A percentile compares a stretch with the other conserved stretches of the same genome.
Evolutionary conservation across 2,888 invertebrate genomes (phyloP).

Genomic region (Catocala sponsa): DNA sequence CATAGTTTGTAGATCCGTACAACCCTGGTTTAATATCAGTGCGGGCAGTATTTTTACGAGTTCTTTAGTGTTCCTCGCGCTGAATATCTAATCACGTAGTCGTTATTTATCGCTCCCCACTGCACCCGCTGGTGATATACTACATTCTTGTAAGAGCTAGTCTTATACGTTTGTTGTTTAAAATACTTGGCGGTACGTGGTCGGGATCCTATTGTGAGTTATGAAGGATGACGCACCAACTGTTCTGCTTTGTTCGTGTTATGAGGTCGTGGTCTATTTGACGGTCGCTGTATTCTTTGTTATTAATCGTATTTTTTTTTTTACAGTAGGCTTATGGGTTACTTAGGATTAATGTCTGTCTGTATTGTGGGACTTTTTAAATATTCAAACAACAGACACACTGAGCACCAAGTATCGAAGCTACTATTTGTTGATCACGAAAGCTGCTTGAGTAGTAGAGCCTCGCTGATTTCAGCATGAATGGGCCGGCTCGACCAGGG

Average conservation of each 20-base stretch:
- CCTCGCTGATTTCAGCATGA: too few species aligned
- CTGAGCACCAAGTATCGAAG: too few species aligned
- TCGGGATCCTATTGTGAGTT: slow-evolving; percentile 29
- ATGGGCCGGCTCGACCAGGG: too few species aligned
- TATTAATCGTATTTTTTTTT: too few species aligned
- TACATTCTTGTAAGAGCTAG: slow-evolving; percentile 24
- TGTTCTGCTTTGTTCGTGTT: not conserved
- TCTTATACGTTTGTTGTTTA: slow-evolving; percentile 42
- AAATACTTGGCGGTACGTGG: slow-evolving; percentile 37
- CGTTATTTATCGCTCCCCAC: slow-evolving; percentile 51
- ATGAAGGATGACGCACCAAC: slow-evolving; percentile 14
- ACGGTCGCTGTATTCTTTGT: too few species aligned
- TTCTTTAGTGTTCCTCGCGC: slow-evolving; percentile 57
- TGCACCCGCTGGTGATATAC: slow-evolving; percentile 12
- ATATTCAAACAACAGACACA: too few species aligned
- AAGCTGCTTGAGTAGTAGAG: too few species aligned
- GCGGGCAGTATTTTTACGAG: slow-evolving; percentile 72
- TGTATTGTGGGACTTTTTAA: too few species aligned
- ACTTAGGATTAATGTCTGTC: too few species aligned
- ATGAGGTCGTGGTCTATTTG: not conserved
- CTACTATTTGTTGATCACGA: too few species aligned
- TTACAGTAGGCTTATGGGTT: too few species aligned
- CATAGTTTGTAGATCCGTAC: not conserved
- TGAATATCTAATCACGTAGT: slow-evolving; percentile 64
- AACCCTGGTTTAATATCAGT: slow-evolving; percentile 60